phyloP scores from a whole-genome alignment of 2,113 vertebrate genomes.

The Hippopotamus amphibius region DNA sequence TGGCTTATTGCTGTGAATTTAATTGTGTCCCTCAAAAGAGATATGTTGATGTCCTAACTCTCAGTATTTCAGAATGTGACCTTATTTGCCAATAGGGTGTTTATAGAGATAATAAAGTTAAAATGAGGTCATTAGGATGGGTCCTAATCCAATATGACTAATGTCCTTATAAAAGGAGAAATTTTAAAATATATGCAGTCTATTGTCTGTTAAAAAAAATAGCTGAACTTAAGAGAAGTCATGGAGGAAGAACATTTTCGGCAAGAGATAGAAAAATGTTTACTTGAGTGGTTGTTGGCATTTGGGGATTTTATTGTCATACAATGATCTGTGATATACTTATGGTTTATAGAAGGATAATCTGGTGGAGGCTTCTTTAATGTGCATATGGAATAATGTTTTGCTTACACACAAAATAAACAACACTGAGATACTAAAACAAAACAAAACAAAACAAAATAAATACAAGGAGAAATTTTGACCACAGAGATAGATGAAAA shows the following conservation, averaged over 20 bases:
- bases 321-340: not conserved
- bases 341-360: not conserved
- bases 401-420: not conserved
- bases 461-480: not conserved
- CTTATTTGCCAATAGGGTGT: not conserved
- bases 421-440: not conserved
- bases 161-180: not conserved
- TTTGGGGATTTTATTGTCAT: not conserved
- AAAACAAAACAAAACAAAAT: too few species aligned
- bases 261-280: not conserved
- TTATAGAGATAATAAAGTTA: not conserved
- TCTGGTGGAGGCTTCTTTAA: not conserved
- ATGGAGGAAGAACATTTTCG: not conserved
- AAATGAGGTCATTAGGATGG: not conserved
- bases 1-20: not conserved
- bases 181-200: too few species aligned
- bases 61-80: not conserved
- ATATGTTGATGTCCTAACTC: not conserved
- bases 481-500: not conserved
- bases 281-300: not conserved
- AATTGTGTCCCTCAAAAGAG: not conserved
- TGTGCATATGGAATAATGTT: not conserved
- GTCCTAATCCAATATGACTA: not conserved
- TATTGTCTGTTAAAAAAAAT: not conserved
- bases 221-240: not conserved